Evolutionary conservation across 1,140 invertebrate species (phyloP).

Genomic region (Zaprionus davidi): DNA sequence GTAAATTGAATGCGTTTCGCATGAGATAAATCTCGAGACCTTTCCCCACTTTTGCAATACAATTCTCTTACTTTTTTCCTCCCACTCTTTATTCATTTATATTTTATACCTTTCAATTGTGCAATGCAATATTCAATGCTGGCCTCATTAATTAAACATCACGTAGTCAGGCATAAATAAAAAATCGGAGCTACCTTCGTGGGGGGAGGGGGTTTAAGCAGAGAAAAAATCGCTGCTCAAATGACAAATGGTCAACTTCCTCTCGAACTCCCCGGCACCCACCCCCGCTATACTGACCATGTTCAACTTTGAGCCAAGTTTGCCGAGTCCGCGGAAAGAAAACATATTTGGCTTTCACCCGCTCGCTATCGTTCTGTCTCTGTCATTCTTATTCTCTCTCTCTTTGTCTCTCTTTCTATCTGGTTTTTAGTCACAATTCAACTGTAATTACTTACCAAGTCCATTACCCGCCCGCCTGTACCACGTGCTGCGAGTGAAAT

Average conservation of each 20-base stretch:
- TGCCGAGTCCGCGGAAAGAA: constrained; percentile 41
- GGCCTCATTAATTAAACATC: constrained; percentile 77
- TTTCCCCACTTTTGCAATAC: not conserved
- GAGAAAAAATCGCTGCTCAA: constrained; percentile 28
- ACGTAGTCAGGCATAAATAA: constrained; percentile 50
- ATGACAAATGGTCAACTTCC: constrained; percentile 45
- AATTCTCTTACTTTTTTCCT: not conserved
- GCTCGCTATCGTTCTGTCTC: constrained; percentile 40
- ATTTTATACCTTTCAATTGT: constrained; percentile 44
- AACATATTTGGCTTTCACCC: constrained; percentile 54
- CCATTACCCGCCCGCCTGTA: constrained; percentile 47
- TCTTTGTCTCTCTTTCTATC: constrained; percentile 1
- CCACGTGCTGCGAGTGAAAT: constrained; percentile 40
- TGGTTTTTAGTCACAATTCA: constrained; percentile 75
- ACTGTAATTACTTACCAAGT: constrained; percentile 78
- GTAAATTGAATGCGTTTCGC: constrained; percentile 1
- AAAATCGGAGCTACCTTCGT: constrained; percentile 31
- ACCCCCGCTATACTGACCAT: not conserved
- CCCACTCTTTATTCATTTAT: constrained; percentile 30
- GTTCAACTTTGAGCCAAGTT: constrained; percentile 15
- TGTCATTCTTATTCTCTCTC: not conserved
- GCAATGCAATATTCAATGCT: constrained; percentile 61
- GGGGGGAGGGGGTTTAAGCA: not conserved
- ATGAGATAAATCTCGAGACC: not conserved
- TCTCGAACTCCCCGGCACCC: not conserved